phyloP scores from a whole-genome alignment of 2,888 invertebrate species.

The Synergus umbraculus region DNA sequence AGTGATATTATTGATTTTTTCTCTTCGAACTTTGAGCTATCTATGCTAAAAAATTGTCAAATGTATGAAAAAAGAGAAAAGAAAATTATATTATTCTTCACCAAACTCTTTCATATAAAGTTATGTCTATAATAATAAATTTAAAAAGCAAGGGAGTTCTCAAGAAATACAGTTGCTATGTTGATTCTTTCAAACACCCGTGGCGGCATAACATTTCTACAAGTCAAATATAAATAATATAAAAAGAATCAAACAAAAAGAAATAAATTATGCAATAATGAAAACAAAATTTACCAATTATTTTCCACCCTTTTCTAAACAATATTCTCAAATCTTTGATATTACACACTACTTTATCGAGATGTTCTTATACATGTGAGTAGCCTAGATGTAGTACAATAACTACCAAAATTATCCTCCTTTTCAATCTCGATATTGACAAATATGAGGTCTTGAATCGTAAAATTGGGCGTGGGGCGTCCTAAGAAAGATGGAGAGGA shows the following conservation, averaged over 20 bases:
- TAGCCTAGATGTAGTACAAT: conserved; percentile 63
- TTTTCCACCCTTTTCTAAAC: conserved; percentile 41
- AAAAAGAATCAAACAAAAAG: conserved; percentile 52
- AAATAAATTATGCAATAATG: conserved; percentile 51
- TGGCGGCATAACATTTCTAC: conserved; percentile 62
- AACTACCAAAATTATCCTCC: conserved; percentile 49
- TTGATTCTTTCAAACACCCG: conserved; percentile 66
- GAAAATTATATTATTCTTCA: conserved; percentile 17
- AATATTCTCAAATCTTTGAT: conserved; percentile 29
- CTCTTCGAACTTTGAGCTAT: neutral
- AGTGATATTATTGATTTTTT: neutral
- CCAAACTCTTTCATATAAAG: neutral
- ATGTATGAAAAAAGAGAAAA: neutral
- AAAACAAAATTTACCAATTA: conserved; percentile 50
- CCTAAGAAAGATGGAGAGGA: conserved; percentile 65
- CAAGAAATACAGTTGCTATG: conserved; percentile 59
- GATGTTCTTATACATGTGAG: conserved; percentile 58
- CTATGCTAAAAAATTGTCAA: neutral
- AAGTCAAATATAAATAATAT: conserved; percentile 56
- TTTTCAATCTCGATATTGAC: conserved; percentile 13
- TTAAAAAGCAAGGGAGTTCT: conserved; percentile 30
- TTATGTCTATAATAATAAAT: neutral
- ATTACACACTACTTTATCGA: conserved; percentile 55
- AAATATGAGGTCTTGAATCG: conserved; percentile 58
- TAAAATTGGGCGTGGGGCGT: conserved; percentile 70